phyloP scores from a whole-genome alignment of 2,888 invertebrate genomes.

The Limnephilus marmoratus region DNA sequence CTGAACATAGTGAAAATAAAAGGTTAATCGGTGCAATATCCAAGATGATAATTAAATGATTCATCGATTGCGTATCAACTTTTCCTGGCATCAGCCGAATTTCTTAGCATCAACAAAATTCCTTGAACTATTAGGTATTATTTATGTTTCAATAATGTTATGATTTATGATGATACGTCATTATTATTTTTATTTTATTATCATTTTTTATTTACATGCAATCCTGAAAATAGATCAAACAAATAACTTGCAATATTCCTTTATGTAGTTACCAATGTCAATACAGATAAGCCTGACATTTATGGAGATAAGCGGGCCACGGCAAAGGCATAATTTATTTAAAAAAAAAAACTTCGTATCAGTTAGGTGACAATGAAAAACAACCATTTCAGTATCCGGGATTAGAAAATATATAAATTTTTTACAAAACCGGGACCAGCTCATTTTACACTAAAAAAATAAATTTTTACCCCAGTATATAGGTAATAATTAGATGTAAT shows the following conservation, averaged over 20 bases:
- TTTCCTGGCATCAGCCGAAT: background rate
- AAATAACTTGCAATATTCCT: background rate
- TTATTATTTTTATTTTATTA: background rate
- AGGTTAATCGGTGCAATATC: background rate
- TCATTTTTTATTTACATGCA: background rate
- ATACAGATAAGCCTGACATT: no score
- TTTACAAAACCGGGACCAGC: no score
- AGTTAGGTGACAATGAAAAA: no score
- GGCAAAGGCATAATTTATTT: no score
- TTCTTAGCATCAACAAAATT: background rate
- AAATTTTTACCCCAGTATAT: no score
- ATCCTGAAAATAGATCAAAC: background rate
- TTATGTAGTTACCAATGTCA: background rate
- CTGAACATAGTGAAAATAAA: background rate
- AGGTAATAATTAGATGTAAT: no score
- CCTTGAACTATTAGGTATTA: background rate
- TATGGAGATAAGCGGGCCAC: no score
- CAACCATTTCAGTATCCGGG: no score
- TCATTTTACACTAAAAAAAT: no score
- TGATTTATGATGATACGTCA: background rate
- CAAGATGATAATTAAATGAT: background rate
- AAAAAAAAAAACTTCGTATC: no score
- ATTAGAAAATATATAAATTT: no score
- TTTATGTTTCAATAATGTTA: background rate
- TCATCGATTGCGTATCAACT: background rate